Evolutionary conservation across 2,797 vertebrate genomes (phyloP).

Genomic region (Bryconaethiops microstoma): DNA sequence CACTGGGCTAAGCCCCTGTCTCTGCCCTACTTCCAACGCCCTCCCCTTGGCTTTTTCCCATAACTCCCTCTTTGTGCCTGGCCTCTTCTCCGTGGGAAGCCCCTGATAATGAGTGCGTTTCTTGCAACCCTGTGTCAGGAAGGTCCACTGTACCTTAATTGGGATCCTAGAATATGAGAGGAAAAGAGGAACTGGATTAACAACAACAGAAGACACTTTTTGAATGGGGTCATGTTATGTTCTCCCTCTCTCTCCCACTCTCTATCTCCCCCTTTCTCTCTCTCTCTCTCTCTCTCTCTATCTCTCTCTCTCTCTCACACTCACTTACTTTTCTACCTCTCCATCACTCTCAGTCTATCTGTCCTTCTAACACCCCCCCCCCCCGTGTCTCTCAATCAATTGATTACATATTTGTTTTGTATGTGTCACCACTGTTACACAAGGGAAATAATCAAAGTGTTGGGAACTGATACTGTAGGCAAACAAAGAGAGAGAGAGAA

Average conservation of each 20-base stretch:
- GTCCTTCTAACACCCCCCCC: background rate
- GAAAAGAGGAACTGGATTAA: constrained; percentile 11
- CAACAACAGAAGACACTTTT: constrained; percentile 18
- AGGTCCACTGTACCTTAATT: constrained; percentile 55
- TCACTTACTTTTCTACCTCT: background rate
- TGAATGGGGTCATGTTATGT: constrained; percentile 29
- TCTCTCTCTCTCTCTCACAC: background rate
- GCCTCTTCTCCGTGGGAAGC: constrained; percentile 62
- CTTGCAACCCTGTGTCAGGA: constrained; percentile 57
- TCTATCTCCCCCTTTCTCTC: background rate
- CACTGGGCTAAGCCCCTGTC: constrained; percentile 62
- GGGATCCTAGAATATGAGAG: constrained; percentile 44
- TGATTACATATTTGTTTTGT: constrained; percentile 21
- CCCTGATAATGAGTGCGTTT: constrained; percentile 58
- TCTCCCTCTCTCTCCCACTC: background rate
- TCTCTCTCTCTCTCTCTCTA: background rate
- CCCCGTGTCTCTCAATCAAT: background rate
- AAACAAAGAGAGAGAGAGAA: constrained; percentile 10
- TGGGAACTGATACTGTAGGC: constrained; percentile 54
- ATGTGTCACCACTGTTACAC: constrained; percentile 34
- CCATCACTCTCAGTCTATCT: background rate
- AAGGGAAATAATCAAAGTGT: constrained; percentile 36
- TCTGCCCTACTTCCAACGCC: constrained; percentile 74
- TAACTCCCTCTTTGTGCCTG: constrained; percentile 67
- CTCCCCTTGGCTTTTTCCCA: constrained; percentile 69